Evolutionary conservation across 2,888 invertebrate species (phyloP).

Genomic region (Cerastis leucographa): DNA sequence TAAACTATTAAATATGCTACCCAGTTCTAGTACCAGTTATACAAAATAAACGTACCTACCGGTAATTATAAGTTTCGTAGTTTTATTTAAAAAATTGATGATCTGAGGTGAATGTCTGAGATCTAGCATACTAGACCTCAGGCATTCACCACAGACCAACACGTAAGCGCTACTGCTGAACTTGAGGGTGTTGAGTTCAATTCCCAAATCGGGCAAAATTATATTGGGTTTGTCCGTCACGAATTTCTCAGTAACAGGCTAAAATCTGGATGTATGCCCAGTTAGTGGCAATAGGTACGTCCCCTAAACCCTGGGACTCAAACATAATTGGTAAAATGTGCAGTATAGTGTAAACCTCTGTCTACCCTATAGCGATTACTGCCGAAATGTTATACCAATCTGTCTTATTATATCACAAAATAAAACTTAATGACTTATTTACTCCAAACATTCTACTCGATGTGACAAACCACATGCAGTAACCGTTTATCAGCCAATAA

Average conservation of each 20-base stretch:
- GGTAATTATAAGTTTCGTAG: background rate
- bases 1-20: background rate
- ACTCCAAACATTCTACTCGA: background rate
- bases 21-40: background rate
- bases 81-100: background rate
- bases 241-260: background rate
- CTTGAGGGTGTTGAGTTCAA: background rate
- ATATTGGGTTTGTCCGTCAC: background rate
- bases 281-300: background rate
- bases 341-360: background rate
- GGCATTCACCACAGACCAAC: too few species aligned
- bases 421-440: conserved; percentile 5
- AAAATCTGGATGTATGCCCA: background rate
- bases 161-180: background rate
- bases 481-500: conserved; percentile 40
- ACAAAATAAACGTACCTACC: background rate
- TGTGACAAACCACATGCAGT: background rate
- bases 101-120: background rate
- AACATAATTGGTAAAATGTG: background rate
- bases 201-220: background rate
- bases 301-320: background rate
- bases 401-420: background rate
- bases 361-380: background rate
- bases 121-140: background rate
- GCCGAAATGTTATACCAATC: background rate